These are phyloP conservation scores for Streblospio benedicti DNA, from an alignment of 1,140 invertebrate genomes.

Conservation along the genomic window DNA sequence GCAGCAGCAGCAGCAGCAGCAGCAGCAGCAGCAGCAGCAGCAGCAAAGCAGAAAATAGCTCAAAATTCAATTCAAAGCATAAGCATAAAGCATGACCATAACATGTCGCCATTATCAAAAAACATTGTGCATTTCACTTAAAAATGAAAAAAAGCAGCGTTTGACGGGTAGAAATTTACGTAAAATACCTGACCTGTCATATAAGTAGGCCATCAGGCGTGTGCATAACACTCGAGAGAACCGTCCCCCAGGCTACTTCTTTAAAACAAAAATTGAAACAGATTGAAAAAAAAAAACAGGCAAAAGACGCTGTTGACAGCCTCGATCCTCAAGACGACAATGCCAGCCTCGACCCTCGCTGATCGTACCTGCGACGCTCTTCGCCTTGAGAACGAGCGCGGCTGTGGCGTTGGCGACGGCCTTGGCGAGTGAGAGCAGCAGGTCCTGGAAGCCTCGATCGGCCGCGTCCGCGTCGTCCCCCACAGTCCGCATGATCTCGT, in stretches of 20 bases:
- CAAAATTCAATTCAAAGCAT: not conserved
- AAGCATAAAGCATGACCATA: not conserved
- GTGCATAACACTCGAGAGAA: too few species aligned
- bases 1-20: not conserved
- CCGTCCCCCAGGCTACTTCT: too few species aligned
- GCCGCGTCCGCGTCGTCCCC: slow-evolving; percentile 28
- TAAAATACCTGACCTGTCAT: too few species aligned
- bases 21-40: not conserved
- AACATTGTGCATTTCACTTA: too few species aligned
- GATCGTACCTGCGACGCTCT: slow-evolving; percentile 60
- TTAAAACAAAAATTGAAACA: too few species aligned
- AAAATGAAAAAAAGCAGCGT: too few species aligned
- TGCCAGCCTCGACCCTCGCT: too few species aligned
- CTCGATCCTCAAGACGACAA: too few species aligned
- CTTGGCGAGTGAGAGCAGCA: slow-evolving; percentile 42
- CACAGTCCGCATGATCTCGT: slow-evolving; percentile 64
- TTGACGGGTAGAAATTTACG: too few species aligned
- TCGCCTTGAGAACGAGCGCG: slow-evolving; percentile 47
- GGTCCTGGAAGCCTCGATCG: slow-evolving; percentile 40
- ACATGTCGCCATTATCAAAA: not conserved
- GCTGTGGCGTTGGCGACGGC: slow-evolving; percentile 47
- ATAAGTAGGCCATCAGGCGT: too few species aligned
- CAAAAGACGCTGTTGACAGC: too few species aligned
- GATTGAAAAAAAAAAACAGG: too few species aligned
- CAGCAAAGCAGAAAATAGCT: not conserved